Base-by-base conservation (phyloP, 1,140 invertebrate genomes). In the Drosophila obscura region DNA sequence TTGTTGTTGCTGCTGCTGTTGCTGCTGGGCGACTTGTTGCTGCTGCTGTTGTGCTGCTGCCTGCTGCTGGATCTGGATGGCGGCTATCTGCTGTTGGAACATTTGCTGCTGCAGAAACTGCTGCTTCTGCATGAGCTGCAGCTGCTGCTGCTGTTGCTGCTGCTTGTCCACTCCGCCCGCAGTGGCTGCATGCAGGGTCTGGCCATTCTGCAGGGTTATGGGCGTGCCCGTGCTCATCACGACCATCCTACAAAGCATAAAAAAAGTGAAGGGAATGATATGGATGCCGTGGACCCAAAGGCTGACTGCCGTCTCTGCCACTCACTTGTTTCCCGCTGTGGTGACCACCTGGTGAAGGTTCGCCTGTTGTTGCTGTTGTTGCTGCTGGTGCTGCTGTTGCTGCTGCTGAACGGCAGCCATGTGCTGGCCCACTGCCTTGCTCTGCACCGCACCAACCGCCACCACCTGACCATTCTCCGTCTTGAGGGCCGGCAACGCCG, bases 401-500 rank as follows among this genome's bases (percentile, higher is more conserved):
- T 73, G 91, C 55, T 69, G 72, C 58, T 68, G 73, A 48, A 71
- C 65, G 15, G 67, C 69, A 45, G 67, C 19, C 64, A 71, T 39
- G 35, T 60, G 82, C 11, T 61, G 71, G 41, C 48, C 79, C 6
- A 57, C 62, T 41, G 76, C 62, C 65, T 91, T 73, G 19, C 55
- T 94, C 94, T 94, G 65, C 93, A 94, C 94, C 93, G 49, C 35
- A 5, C 35, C 35, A 39, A 39, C 35, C 35, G 35, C 35, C 35
- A 39, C 35, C 64, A 71, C 41, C 48, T 83, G 85, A 1, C 94
- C 93, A 41, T 94, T 94, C 92, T 95, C 95, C 8, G 94, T 93
- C 92, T 95, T 95, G 52, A 92, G 84, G 71, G 92, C 92, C 39
- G 94, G 93, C 55, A 94, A 92, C 35, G 94, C 94, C 19, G 94